These are phyloP conservation scores for Anabacerthia variegaticeps DNA, from an alignment of 2,797 vertebrate species.

Conservation along the genomic window DNA sequence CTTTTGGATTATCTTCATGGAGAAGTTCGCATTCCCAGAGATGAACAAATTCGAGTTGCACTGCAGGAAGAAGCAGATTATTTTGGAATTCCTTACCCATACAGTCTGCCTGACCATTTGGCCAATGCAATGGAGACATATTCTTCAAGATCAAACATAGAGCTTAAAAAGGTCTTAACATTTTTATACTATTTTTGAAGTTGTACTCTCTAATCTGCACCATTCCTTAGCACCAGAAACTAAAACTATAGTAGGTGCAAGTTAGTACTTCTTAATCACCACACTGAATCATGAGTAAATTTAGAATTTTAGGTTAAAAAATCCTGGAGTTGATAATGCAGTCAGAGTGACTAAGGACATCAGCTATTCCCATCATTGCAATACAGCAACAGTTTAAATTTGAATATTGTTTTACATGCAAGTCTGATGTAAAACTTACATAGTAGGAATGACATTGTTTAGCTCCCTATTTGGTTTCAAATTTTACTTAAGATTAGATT, in stretches of 20 bases:
- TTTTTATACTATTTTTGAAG: conserved; percentile 31
- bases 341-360: background rate
- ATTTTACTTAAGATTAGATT: background rate
- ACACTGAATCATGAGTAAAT: background rate
- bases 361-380: background rate
- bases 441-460: background rate
- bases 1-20: conserved; percentile 80
- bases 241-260: background rate
- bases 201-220: background rate
- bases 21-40: conserved; percentile 72
- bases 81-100: conserved; percentile 80
- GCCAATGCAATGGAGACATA: conserved; percentile 79
- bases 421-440: background rate
- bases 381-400: background rate
- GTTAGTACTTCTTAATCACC: background rate
- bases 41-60: conserved; percentile 62
- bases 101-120: conserved; percentile 76
- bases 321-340: background rate
- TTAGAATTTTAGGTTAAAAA: background rate
- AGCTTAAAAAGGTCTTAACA: conserved; percentile 79
- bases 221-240: conserved; percentile 6
- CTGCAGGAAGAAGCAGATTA: conserved; percentile 80
- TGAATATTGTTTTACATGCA: background rate
- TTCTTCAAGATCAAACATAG: conserved; percentile 74
- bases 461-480: background rate